phyloP scores from a whole-genome alignment of 2,888 invertebrate species.

The Psylliodes chrysocephalus region DNA sequence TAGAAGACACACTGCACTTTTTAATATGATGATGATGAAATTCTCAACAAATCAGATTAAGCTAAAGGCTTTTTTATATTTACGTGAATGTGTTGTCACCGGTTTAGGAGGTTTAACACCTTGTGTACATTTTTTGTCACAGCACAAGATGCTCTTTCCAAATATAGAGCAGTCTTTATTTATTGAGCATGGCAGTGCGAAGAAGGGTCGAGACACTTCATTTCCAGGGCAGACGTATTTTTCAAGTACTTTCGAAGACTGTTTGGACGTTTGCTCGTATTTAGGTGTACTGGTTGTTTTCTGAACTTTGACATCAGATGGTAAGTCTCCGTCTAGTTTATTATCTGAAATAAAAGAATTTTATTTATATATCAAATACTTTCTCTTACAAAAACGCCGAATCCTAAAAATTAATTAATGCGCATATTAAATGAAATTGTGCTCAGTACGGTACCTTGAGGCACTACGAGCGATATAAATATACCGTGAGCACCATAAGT shows the following conservation, averaged over 20 bases:
- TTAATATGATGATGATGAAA: too few species aligned
- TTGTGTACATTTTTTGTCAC: constrained; percentile 70
- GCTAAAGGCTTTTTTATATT: too few species aligned
- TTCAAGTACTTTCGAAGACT: not conserved
- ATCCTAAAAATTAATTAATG: too few species aligned
- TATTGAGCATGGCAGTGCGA: constrained; percentile 65
- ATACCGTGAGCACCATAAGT: too few species aligned
- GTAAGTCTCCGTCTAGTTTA: constrained; percentile 9
- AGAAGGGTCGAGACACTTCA: constrained; percentile 63
- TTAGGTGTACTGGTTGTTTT: constrained; percentile 1
- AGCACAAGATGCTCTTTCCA: constrained; percentile 69
- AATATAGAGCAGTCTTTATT: constrained; percentile 68
- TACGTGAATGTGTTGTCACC: constrained; percentile 60
- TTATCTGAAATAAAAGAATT: constrained; percentile 8
- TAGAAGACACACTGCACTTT: too few species aligned
- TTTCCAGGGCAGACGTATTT: constrained; percentile 62
- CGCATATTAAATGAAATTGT: too few species aligned
- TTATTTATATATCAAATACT: not conserved
- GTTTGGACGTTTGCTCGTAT: constrained; percentile 11
- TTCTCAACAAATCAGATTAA: too few species aligned
- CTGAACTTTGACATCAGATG: not conserved
- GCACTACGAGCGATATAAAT: too few species aligned
- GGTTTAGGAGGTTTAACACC: constrained; percentile 70
- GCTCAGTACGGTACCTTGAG: too few species aligned
- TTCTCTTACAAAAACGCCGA: not conserved